Evolutionary conservation across 2,797 vertebrate species (phyloP), one percentile per base, ranked within the genome.

Genomic region (Carapus acus): DNA sequence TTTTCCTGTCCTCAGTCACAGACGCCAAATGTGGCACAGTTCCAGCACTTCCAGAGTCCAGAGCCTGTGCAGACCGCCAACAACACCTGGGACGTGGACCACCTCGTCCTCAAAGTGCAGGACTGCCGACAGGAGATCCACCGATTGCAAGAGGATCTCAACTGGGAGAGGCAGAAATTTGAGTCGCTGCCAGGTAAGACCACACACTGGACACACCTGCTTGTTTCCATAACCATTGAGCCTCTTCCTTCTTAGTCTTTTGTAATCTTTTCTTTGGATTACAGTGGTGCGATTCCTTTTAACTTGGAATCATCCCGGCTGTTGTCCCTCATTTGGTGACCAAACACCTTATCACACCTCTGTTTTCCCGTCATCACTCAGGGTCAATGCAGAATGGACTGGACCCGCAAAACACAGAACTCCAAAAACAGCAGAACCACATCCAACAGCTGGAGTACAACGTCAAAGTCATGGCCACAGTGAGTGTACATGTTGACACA

Each of bases 131-230:
- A 89, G 58, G 64, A 71, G 2, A 78, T 88, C 41, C 87, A 90
- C 54, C 77, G 81, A 21, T 9, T 83, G 13, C 81, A 87, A 49
- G 86, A 87, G 55, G 86, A 90, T 8, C 77, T 88, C 38, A 88
- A 86, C 75, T 89, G 84, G 88, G 86, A 90, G 43, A 85, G 49
- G 51, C 83, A 86, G 24, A 88, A 86, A 62, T 77, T 31, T 40
- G 88, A 90, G 27, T 50, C 45, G 20, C 49, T 80, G 36, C 79
- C 78, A 78, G 80, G 88, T 89, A 49, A 63, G 18, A 46, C 8
- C 8, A 33, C 12, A 9, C 24, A 27, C n/a, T n/a, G n/a, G n/a
- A n/a, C n/a, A n/a, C n/a, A n/a, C n/a, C n/a, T n/a, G n/a, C n/a
- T n/a, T n/a, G n/a, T n/a, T n/a, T n/a, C n/a, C n/a, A n/a, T n/a